A percentile compares a stretch with the other conserved stretches of the same genome.
Evolutionary conservation across 2,113 vertebrate genomes (phyloP).

Genomic region (Poeciliopsis turrubarensis): DNA sequence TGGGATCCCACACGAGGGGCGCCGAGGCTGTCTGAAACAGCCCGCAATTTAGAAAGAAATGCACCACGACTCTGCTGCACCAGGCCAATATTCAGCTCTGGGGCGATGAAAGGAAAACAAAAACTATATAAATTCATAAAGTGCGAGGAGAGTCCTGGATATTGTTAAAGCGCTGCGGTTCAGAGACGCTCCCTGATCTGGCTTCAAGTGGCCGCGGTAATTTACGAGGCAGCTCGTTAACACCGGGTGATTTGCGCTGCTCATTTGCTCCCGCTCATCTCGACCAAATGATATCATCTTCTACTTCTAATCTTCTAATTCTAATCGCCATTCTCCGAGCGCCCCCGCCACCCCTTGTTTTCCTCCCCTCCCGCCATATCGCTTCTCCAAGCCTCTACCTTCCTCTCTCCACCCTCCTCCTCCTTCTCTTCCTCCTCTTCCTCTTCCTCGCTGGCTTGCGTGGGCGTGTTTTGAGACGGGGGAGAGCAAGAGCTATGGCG

Average conservation of each 20-base stretch:
- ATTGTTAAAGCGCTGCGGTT: conserved; percentile 54
- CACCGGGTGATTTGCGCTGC: conserved; percentile 77
- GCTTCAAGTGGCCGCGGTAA: conserved; percentile 62
- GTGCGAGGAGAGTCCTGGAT: conserved; percentile 66
- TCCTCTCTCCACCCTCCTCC: conserved; percentile 7
- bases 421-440: background rate
- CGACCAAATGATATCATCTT: conserved; percentile 79
- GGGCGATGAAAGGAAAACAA: conserved; percentile 25
- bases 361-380: conserved; percentile 36
- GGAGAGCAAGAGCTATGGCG: conserved; percentile 33
- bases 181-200: conserved; percentile 30
- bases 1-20: conserved; percentile 29
- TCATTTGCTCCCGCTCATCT: conserved; percentile 78
- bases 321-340: conserved; percentile 63
- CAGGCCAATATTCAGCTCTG: conserved; percentile 33
- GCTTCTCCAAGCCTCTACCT: conserved; percentile 4
- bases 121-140: conserved; percentile 37
- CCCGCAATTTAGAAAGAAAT: conserved; percentile 29
- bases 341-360: conserved; percentile 44
- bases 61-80: conserved; percentile 32
- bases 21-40: conserved; percentile 35
- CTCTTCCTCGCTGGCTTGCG: conserved; percentile 49
- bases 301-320: conserved; percentile 68
- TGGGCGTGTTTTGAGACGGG: conserved; percentile 60
- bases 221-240: conserved; percentile 83